These are phyloP conservation scores for Pseudolycoriella hygida DNA, from an alignment of 2,888 invertebrate genomes.

Conservation along the genomic window DNA sequence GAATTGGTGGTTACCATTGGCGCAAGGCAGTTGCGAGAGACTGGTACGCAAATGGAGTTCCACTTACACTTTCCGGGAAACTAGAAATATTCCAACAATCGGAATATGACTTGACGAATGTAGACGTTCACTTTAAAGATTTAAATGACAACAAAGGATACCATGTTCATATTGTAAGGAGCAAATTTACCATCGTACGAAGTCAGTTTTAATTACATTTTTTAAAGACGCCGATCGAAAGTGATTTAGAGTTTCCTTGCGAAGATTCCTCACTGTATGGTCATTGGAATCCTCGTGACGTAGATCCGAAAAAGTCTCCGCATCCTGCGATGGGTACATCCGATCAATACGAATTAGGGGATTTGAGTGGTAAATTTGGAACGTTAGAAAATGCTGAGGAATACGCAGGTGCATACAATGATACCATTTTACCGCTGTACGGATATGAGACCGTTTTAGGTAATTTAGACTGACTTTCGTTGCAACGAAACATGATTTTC, in stretches of 20 bases:
- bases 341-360: conserved; percentile 76
- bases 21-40: conserved; percentile 72
- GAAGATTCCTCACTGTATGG: conserved; percentile 64
- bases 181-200: conserved; percentile 7
- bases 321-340: conserved; percentile 46
- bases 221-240: conserved; percentile 70
- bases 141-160: conserved; percentile 51
- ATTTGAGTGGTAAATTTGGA: conserved; percentile 75
- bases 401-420: conserved; percentile 46
- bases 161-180: conserved; percentile 66
- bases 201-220: too few species aligned
- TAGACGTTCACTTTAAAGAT: conserved; percentile 58
- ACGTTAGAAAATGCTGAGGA: conserved; percentile 44
- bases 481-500: not conserved
- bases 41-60: conserved; percentile 71
- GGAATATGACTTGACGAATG: conserved; percentile 65
- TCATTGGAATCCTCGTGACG: conserved; percentile 71
- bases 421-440: conserved; percentile 63
- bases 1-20: conserved; percentile 53
- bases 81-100: conserved; percentile 73
- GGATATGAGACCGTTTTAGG: conserved; percentile 64
- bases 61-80: conserved; percentile 46
- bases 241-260: conserved; percentile 72
- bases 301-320: conserved; percentile 44
- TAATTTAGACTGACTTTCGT: not conserved